Base-by-base conservation (phyloP, 2,113 vertebrate species). In the Python bivittatus region DNA sequence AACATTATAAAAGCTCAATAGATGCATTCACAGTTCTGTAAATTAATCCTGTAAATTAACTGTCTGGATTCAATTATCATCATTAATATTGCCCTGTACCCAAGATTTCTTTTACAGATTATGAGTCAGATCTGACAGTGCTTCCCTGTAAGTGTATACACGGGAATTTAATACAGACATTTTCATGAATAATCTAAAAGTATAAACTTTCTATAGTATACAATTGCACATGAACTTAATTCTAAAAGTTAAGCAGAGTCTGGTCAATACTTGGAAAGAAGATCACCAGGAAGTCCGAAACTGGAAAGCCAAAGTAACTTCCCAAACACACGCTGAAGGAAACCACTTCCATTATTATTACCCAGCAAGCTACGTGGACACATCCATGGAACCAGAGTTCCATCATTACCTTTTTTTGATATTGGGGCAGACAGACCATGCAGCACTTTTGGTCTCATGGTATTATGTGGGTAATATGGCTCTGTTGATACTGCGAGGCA, bases 131-230 rank as follows among this genome's bases (percentile, higher is more conserved):
- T 33, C 3, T 29, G n/a, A 6, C 20, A 86, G 48, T 42, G 13
- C 4, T 4, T 42, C 1, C 44, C 1, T 0, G 0, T 64, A 60
- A 1, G 85, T 79, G 57, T 22, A 92, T 83, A 57, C 11, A 10
- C 60, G 27, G 9, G 38, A 92, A 48, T 12, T 84, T 29, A 61
- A 8, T 38, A 0, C 79, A 52, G 90, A 5, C 3, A 86, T 0
- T 54, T 72, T 22, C 0, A 93, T 20, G 7, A 88, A 88, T 92
- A 56, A 22, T 88, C 92, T 58, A 91, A 61, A 91, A 94, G 48
- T 15, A 84, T 48, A 84, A n/a, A 89, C 42, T n/a, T 9, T 89
- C 7, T 64, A 1, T 1, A 44, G 25, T 52, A 53, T n/a, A 1
- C 20, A 44, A 88, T 61, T 88, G 25, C 9, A 52, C 42, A 64